Conservation (phyloP, 2,113 vertebrate species). For the Aldabrachelys gigantea region DNA sequence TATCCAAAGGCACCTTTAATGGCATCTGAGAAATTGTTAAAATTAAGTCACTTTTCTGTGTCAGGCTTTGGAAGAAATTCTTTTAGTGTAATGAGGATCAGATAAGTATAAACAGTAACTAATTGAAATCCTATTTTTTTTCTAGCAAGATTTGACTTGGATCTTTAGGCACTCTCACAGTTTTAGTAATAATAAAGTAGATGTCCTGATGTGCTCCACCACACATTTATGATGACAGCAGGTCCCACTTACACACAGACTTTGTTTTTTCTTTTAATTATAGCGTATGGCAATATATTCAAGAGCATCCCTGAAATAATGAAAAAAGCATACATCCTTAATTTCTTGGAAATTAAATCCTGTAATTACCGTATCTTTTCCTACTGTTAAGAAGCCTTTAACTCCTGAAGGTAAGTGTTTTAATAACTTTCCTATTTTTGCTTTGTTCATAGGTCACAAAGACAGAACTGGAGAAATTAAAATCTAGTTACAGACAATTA, state of each 20-base stretch:
- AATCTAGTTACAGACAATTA: slow-evolving; percentile 91
- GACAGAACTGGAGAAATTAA: slow-evolving; percentile 95
- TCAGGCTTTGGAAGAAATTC: not conserved
- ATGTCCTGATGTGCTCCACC: not conserved
- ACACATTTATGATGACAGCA: not conserved
- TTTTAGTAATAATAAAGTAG: not conserved
- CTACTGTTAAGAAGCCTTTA: not conserved
- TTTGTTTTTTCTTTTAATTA: not conserved
- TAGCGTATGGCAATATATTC: not conserved
- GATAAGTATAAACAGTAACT: not conserved
- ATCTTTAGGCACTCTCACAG: not conserved
- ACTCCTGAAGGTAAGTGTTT: not conserved
- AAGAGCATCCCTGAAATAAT: not conserved
- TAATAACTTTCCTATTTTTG: slow-evolving; percentile 2
- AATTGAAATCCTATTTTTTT: not conserved
- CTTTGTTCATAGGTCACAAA: slow-evolving; percentile 88
- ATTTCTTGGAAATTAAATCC: not conserved
- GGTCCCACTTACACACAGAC: not conserved
- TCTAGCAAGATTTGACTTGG: not conserved
- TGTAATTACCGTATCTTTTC: not conserved
- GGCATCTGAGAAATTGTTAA: not conserved
- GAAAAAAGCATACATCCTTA: not conserved
- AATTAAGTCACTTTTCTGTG: not conserved
- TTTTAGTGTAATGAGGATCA: not conserved
- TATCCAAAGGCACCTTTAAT: not conserved